Evolutionary conservation across 2,113 vertebrate species (phyloP), one percentile per base, ranked within the genome.

Genomic region (Bufo bufo): DNA sequence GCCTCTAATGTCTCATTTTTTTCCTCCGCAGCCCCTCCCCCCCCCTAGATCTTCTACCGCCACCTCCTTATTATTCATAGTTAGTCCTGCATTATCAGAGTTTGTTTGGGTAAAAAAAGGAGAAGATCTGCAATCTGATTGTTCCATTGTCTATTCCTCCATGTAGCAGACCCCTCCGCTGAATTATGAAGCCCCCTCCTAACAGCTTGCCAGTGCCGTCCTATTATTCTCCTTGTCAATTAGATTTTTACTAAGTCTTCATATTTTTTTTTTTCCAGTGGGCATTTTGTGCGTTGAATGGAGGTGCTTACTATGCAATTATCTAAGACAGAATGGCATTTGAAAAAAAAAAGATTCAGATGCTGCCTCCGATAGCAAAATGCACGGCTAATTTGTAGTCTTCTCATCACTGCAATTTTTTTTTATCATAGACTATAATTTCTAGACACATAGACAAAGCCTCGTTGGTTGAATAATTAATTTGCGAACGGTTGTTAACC

Each of bases 241-340:
- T 85, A 3, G 85, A 83, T 85, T 87, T 88, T 90, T 88, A 86
- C 86, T 33, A 82, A 79, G 16, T 82, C 78, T 81, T 77, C 78
- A 1, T 65, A 13, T 63, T 66, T 88, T 87, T 88, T 87, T 82
- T 77, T 82, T 74, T 79, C 23, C 47, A 0, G 59, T 82, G 54
- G 63, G 86, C 14, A 61, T 87, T 71, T 77, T 82, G 47, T 20
- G 56, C 52, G 69, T 6, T 87, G 82, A 80, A 89, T 19, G 86
- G 86, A 82, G 80, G 79, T n/a, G 47, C 86, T 61, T 9, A 82
- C 75, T 59, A 0, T 82, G 59, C 89, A 56, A 74, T 89, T 85
- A 82, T 86, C 71, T 65, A 81, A 84, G 20, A 81, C 88, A 66
- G 88, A 82, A 85, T 77, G 85, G 87, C 85, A 77, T 88, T 86